phyloP scores from a whole-genome alignment of 1,140 invertebrate genomes.

The Araneus ventricosus region DNA sequence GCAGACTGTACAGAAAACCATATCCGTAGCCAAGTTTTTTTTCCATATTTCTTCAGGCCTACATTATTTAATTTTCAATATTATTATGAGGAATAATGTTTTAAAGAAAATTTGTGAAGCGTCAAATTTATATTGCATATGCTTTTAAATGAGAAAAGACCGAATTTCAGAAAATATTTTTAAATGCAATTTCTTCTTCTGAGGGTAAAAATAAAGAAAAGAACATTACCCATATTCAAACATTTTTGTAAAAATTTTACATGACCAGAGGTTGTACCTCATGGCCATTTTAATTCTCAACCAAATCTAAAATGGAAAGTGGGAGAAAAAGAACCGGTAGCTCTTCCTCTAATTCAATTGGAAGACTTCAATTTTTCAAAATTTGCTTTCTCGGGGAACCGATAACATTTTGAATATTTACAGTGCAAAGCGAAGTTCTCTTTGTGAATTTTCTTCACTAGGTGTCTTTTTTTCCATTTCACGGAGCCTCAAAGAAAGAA shows the following conservation, averaged over 20 bases:
- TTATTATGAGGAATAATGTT: too few relatives aligned
- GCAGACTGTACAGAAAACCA: too few relatives aligned
- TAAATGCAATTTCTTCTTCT: not conserved
- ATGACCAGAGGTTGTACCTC: not conserved
- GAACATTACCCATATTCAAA: not conserved
- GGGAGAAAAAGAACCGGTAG: not conserved
- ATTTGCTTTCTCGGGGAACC: conserved; percentile 52
- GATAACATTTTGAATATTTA: conserved; percentile 52
- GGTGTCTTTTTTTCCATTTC: conserved; percentile 31
- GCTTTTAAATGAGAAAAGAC: not conserved
- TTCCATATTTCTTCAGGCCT: too few relatives aligned
- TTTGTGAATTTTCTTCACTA: conserved; percentile 7
- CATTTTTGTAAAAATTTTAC: not conserved
- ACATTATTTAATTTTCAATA: too few relatives aligned
- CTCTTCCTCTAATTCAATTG: conserved; percentile 52
- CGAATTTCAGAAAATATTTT: not conserved
- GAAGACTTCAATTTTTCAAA: conserved; percentile 65
- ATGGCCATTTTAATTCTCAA: not conserved
- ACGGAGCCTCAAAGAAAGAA: conserved; percentile 18
- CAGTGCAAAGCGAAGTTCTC: conserved; percentile 59
- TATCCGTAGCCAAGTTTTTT: too few relatives aligned
- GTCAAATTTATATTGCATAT: too few relatives aligned
- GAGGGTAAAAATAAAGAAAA: not conserved
- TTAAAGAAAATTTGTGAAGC: too few relatives aligned
- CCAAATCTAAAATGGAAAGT: not conserved